A percentile compares a stretch with the other conserved stretches of the same genome.
Evolutionary conservation across 2,113 vertebrate genomes (phyloP).

Genomic region (Mesoclemmys tuberculata): DNA sequence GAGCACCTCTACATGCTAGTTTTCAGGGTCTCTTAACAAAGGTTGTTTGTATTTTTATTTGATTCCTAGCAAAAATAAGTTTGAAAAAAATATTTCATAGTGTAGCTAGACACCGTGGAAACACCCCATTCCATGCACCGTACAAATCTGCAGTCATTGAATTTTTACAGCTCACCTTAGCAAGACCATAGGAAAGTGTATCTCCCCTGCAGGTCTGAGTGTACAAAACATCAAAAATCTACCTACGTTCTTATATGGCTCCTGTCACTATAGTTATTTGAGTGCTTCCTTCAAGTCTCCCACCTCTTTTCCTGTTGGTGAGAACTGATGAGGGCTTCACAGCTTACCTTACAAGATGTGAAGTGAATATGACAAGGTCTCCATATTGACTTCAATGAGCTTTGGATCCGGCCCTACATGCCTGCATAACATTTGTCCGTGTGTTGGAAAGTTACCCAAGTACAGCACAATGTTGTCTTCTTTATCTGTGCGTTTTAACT

Average conservation of each 20-base stretch:
- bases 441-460: neutral
- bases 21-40: neutral
- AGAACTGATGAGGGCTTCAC: neutral
- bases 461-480: neutral
- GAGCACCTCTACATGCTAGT: neutral
- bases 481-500: neutral
- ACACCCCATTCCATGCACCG: neutral
- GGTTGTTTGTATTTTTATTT: accelerated
- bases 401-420: neutral
- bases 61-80: neutral
- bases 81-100: neutral
- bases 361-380: neutral
- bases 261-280: neutral
- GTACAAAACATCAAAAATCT: neutral
- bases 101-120: neutral
- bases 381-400: neutral
- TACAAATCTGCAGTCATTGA: neutral
- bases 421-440: neutral
- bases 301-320: neutral
- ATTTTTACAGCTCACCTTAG: neutral
- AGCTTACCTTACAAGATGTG: neutral
- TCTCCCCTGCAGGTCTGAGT: neutral
- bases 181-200: neutral
- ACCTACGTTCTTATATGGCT: neutral
- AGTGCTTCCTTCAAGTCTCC: neutral